A percentile compares a stretch with the other conserved stretches of the same genome.
These are phyloP conservation scores for Euwallacea similis DNA, from an alignment of 1,140 invertebrate species.

Conservation along the genomic window DNA sequence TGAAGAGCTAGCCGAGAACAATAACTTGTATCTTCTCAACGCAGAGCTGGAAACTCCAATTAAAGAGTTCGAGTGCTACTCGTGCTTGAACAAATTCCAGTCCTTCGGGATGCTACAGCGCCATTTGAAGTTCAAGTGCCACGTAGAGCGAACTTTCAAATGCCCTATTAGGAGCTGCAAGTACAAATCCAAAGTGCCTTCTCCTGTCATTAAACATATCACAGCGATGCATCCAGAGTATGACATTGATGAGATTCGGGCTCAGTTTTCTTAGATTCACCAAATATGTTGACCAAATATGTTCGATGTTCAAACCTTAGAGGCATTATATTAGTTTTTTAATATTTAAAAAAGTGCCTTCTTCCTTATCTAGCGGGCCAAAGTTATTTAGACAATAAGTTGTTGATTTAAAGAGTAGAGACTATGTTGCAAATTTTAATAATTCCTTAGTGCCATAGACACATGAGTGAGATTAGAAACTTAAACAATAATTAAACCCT, in stretches of 20 bases:
- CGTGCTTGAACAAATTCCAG: conserved; percentile 41
- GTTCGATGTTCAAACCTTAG: too few relatives aligned
- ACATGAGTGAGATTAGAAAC: too few relatives aligned
- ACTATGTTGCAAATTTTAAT: too few relatives aligned
- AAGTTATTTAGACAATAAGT: too few relatives aligned
- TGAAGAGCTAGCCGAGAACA: neutral
- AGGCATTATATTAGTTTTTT: too few relatives aligned
- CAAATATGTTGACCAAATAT: too few relatives aligned
- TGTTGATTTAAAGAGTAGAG: too few relatives aligned
- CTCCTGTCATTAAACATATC: conserved; percentile 31
- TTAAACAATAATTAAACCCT: too few relatives aligned
- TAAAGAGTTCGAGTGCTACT: conserved; percentile 29
- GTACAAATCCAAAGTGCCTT: conserved; percentile 26
- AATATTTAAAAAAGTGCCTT: too few relatives aligned
- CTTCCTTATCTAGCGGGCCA: too few relatives aligned
- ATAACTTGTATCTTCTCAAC: neutral
- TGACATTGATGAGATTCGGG: conserved; percentile 18
- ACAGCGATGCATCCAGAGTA: conserved; percentile 33
- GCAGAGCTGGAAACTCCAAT: neutral
- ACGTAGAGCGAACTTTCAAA: conserved; percentile 58
- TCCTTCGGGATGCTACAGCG: conserved; percentile 55
- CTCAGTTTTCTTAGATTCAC: too few relatives aligned
- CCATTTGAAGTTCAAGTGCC: conserved; percentile 59
- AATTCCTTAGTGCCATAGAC: too few relatives aligned
- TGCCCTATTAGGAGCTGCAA: conserved; percentile 45